Percentiles rank a stretch among this genome's conserved stretches.
Evolutionary conservation across 2,888 invertebrate species (phyloP).

Genomic region (Amphimallon solstitiale): DNA sequence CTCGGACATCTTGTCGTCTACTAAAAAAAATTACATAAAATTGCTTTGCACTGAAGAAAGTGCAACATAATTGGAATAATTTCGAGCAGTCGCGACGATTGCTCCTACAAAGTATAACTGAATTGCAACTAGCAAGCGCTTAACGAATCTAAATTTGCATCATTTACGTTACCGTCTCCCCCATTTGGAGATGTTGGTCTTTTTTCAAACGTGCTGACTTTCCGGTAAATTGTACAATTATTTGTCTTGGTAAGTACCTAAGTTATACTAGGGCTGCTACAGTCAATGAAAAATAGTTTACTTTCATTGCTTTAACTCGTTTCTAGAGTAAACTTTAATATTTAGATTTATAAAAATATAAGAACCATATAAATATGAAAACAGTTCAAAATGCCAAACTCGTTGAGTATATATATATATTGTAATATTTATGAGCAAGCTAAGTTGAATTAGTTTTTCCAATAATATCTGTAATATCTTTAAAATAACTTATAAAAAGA

Average conservation of each 20-base stretch:
- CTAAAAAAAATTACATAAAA: too few species aligned
- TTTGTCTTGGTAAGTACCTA: background rate
- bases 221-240: background rate
- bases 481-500: too few species aligned
- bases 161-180: background rate
- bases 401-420: too few species aligned
- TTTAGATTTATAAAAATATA: too few species aligned
- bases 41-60: too few species aligned
- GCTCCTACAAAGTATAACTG: conserved; percentile 1
- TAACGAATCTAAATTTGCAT: conserved; percentile 6
- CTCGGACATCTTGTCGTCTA: too few species aligned
- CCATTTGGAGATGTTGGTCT: background rate
- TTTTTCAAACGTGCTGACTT: conserved; percentile 2
- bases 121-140: conserved; percentile 1
- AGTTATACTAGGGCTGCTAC: background rate
- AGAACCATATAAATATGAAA: too few species aligned
- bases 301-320: background rate
- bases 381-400: too few species aligned
- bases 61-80: too few species aligned
- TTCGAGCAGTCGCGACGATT: background rate
- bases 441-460: too few species aligned
- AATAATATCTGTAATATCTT: too few species aligned
- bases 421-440: too few species aligned
- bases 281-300: background rate
- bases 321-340: background rate